Percentiles rank a stretch among this genome's conserved stretches.
These are phyloP conservation scores for Cryptosula pallasiana DNA, from an alignment of 2,888 invertebrate genomes.

Conservation along the genomic window DNA sequence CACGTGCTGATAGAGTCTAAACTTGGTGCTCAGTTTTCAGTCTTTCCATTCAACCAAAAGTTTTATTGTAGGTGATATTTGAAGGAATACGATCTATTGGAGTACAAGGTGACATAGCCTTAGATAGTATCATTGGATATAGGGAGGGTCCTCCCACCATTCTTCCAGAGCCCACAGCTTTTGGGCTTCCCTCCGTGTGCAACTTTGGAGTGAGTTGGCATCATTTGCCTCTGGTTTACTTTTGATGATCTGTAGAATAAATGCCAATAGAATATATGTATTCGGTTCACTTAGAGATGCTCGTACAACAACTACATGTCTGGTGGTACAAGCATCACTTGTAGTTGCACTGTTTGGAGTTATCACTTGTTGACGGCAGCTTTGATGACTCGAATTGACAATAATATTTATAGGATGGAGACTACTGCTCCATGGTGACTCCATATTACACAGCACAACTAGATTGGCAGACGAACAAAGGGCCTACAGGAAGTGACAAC, in stretches of 20 bases:
- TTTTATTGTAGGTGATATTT: slow-evolving; percentile 38
- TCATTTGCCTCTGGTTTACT: no score
- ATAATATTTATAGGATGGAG: neutral
- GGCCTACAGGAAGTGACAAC: slow-evolving; percentile 29
- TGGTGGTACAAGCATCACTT: no score
- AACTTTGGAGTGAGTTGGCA: slow-evolving; percentile 17
- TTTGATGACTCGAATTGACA: no score
- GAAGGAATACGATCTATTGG: slow-evolving; percentile 35
- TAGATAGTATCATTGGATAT: slow-evolving; percentile 36
- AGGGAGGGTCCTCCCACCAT: neutral
- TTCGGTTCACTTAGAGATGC: no score
- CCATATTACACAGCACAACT: slow-evolving; percentile 27
- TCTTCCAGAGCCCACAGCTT: neutral
- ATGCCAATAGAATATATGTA: no score
- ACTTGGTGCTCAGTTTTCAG: no score
- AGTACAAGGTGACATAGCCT: slow-evolving; percentile 36
- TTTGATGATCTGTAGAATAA: no score
- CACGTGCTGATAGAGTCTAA: no score
- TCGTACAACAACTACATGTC: no score
- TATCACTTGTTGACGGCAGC: no score
- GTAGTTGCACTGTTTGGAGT: no score
- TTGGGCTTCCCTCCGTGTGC: neutral
- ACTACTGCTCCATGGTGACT: neutral
- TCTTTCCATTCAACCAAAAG: no score
- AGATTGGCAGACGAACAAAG: slow-evolving; percentile 44